Evolutionary conservation across 2,888 invertebrate genomes (phyloP), one percentile per base, ranked within the genome.

Genomic region (Cheilosia urbana): DNA sequence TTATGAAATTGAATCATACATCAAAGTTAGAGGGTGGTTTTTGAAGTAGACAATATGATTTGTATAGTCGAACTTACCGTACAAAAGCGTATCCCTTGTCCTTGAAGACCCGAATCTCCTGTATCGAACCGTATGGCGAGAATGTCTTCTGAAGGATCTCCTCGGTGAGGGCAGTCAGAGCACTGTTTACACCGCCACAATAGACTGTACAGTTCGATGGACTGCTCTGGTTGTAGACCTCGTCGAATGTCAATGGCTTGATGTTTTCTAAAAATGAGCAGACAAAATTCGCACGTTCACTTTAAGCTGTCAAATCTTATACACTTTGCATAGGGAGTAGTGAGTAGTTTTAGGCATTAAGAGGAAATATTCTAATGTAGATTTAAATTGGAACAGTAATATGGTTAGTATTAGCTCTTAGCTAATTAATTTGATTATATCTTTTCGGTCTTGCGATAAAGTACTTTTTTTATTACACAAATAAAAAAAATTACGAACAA

Each of bases 191-290:
- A 45, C 99, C 98, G 72, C 99, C 99, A 93, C 99, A 98, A 94
- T 99, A 99, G 27, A 99, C 99, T 88, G 99, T 99, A 93, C 98
- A 98, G 94, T 99, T 99, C 91, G 98, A 98, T 49, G 98, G 97
- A 89, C 98, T 98, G 92, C 98, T 98, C 93, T 98, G 98, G 93
- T 98, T 98, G 94, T 98, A 99, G 30, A 99, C 98, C 93, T 99
- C 99, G 91, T 99, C 99, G 93, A 98, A 99, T 80, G 98, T 98
- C 91, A 98, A 93, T 17, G 97, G 97, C 92, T 98, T 98, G 80
- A 97, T 94, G 93, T 97, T 98, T 89, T 96, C 97, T 96, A 94
- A 24, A 94, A 79, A 42, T 53, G 7, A 37, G n/a, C 42, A 55
- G 24, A 24, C 7, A 55, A n/a, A 47, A n/a, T 11, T 47, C 27